Base-by-base conservation (phyloP, 2,113 vertebrate genomes). In the Salvelinus sp. region DNA sequence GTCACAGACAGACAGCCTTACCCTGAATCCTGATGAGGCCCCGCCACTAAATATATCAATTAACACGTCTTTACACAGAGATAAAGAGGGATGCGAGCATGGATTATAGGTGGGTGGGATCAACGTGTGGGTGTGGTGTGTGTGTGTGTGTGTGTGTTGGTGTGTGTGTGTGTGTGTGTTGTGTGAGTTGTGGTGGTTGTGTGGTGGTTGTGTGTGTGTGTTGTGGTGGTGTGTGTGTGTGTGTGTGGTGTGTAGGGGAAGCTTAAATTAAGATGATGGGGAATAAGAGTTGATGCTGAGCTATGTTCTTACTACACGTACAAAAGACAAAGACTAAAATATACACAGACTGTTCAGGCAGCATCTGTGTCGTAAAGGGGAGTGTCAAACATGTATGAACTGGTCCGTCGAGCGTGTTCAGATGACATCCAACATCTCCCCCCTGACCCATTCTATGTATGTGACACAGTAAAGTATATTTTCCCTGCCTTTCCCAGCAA, bases 351-450 rank as follows among this genome's bases (percentile, higher is more conserved):
- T 69, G 63, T 28, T 23, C 65, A 48, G 73, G 77, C 69, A 30
- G 62, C 69, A 70, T 83, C 78, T 82, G 74, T 75, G 76, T 77
- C 30, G 69, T 70, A 82, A 80, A 71, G 78, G 22, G 6, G 66
- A 66, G 83, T 75, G 78, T 88, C 74, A 78, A 78, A 75, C 78
- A 80, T 4, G 20, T 60, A 84, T 58, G 79, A 76, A 79, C 63
- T 81, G 76, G 75, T 82, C 79, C 75, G 82, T 81, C 80, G 58
- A 54, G 74, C 76, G 78, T 80, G 86, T 77, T 87, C 81, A 82
- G 79, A n/a, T 85, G 80, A 86, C 79, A 90, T 80, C 84, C 85
- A 77, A 83, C 75, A 76, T 81, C 73, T 83, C 76, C 74, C 74
- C 73, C 62, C 76, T 77, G 73, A 85, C 83, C 85, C 78, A 83